phyloP scores from a whole-genome alignment of 2,888 invertebrate genomes.

The Empis stercorea region DNA sequence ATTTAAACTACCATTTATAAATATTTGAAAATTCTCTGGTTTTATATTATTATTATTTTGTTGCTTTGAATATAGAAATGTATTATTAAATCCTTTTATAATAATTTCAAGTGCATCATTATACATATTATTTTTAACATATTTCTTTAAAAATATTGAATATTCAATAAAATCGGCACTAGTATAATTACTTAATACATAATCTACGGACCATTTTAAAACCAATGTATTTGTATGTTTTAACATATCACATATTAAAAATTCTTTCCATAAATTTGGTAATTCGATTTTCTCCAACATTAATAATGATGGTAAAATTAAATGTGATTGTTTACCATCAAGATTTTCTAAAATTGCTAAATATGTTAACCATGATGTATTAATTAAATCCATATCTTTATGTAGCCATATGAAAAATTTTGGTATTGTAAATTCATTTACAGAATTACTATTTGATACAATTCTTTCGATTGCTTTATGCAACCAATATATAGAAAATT shows the following conservation, averaged over 20 bases:
- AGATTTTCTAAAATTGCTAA: conserved; percentile 26
- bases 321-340: conserved; percentile 31
- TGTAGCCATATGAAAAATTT: conserved; percentile 2
- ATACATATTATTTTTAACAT: conserved; percentile 7
- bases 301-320: conserved; percentile 26
- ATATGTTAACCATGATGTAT: conserved; percentile 20
- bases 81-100: conserved; percentile 24
- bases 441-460: neutral
- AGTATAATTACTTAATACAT: conserved; percentile 16
- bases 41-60: conserved; percentile 17
- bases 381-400: conserved; percentile 5
- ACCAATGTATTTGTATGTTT: conserved; percentile 26
- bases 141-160: neutral
- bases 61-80: conserved; percentile 21
- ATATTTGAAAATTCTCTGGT: conserved; percentile 7
- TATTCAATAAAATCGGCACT: conserved; percentile 7
- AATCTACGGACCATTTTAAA: conserved; percentile 25
- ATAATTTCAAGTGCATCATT: conserved; percentile 18
- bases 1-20: conserved; percentile 14
- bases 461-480: neutral
- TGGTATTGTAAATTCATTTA: neutral
- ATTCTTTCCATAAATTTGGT: conserved; percentile 17
- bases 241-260: conserved; percentile 21
- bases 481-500: neutral
- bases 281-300: conserved; percentile 12